These are phyloP conservation scores for Rattus norvegicus DNA, from an alignment of 2,113 vertebrate genomes.

Conservation along the genomic window DNA sequence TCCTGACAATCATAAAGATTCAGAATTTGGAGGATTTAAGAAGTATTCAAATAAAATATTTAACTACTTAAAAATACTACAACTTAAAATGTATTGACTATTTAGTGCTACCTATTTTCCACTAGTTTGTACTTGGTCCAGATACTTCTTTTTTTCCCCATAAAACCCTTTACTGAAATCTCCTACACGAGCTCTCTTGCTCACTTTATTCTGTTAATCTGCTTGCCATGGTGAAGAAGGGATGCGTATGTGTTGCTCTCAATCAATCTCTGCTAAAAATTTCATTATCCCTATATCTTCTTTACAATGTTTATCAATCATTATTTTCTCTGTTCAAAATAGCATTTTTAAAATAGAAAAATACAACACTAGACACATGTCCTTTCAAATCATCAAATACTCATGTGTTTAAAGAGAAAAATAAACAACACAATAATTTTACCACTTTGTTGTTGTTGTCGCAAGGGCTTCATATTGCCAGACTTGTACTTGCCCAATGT, in stretches of 20 bases:
- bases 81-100: background rate
- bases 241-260: background rate
- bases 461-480: background rate
- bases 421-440: background rate
- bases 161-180: background rate
- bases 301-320: background rate
- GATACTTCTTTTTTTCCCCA: background rate
- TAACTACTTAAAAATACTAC: background rate
- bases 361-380: background rate
- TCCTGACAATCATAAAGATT: background rate
- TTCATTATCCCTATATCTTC: background rate
- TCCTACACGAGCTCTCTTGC: background rate
- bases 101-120: background rate
- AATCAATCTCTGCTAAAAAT: background rate
- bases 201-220: background rate
- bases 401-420: background rate
- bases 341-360: background rate
- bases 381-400: background rate
- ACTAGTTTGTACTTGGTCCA: background rate
- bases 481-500: background rate
- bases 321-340: background rate
- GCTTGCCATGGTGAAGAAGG: background rate
- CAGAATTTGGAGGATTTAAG: background rate
- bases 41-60: background rate
- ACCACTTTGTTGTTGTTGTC: background rate